Conservation (phyloP, 2,888 invertebrate species). For the Acanthacorydalis orientalis region DNA sequence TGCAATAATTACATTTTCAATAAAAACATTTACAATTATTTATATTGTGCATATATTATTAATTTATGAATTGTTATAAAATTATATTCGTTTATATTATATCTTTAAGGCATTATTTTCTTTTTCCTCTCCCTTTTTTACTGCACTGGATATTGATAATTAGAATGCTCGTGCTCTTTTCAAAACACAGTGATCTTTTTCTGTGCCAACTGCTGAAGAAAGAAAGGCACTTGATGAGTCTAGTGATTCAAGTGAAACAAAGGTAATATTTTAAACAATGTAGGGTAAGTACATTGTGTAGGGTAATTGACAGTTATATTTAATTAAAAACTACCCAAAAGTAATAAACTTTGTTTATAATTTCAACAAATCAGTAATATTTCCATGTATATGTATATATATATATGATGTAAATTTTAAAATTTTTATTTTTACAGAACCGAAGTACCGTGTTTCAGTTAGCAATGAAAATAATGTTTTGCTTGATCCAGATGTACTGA, state of each 20-base stretch:
- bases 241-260: conserved; percentile 17
- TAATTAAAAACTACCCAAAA: background rate
- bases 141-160: background rate
- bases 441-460: conserved; percentile 70
- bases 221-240: conserved; percentile 30
- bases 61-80: background rate
- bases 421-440: too few relatives aligned
- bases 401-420: too few relatives aligned
- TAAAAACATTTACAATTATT: background rate
- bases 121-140: too few relatives aligned
- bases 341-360: background rate
- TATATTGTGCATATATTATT: background rate
- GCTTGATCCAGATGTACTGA: conserved; percentile 83
- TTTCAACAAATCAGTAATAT: too few relatives aligned
- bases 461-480: conserved; percentile 90
- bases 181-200: conserved; percentile 84
- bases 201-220: conserved; percentile 81
- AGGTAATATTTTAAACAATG: conserved; percentile 21
- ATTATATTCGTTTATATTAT: background rate
- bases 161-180: conserved; percentile 62
- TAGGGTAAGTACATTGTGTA: background rate
- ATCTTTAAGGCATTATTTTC: too few relatives aligned
- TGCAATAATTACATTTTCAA: too few relatives aligned
- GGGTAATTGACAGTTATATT: background rate
- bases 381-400: background rate